Evolutionary conservation across 2,888 invertebrate species (phyloP).

Genomic region (Linhomoeus sp.): DNA sequence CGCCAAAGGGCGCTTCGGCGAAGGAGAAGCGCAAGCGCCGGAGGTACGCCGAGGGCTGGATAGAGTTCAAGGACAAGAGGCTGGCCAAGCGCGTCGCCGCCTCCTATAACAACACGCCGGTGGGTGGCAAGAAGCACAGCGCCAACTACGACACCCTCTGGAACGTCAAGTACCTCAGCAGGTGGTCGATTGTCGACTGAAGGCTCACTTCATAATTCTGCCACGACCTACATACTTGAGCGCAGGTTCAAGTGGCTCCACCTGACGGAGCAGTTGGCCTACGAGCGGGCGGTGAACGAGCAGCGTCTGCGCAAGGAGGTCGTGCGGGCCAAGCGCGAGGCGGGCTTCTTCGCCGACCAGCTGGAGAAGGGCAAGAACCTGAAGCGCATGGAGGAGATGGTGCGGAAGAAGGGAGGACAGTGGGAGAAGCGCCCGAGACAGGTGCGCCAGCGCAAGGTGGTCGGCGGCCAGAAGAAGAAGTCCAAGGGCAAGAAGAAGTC

Average conservation of each 20-base stretch:
- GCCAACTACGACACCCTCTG: constrained; percentile 73
- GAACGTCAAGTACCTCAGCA: constrained; percentile 84
- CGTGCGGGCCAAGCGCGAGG: constrained; percentile 70
- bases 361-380: constrained; percentile 28
- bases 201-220: no score
- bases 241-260: constrained; percentile 80
- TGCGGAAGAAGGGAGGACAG: constrained; percentile 18
- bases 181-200: constrained; percentile 27
- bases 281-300: constrained; percentile 68
- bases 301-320: constrained; percentile 68
- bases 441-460: constrained; percentile 13
- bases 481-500: constrained; percentile 2
- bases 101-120: constrained; percentile 58
- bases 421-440: constrained; percentile 20
- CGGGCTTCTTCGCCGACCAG: constrained; percentile 52
- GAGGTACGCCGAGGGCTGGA: constrained; percentile 58
- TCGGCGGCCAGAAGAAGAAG: constrained; percentile 8
- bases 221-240: no score
- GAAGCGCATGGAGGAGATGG: constrained; percentile 20
- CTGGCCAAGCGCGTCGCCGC: constrained; percentile 60
- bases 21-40: background rate
- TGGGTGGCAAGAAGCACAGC: constrained; percentile 62
- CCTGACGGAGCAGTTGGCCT: constrained; percentile 71
- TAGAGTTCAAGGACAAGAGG: constrained; percentile 71
- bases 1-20: constrained; percentile 3